Conservation (phyloP, 2,888 invertebrate species). For the Ormyrus pomaceus region DNA sequence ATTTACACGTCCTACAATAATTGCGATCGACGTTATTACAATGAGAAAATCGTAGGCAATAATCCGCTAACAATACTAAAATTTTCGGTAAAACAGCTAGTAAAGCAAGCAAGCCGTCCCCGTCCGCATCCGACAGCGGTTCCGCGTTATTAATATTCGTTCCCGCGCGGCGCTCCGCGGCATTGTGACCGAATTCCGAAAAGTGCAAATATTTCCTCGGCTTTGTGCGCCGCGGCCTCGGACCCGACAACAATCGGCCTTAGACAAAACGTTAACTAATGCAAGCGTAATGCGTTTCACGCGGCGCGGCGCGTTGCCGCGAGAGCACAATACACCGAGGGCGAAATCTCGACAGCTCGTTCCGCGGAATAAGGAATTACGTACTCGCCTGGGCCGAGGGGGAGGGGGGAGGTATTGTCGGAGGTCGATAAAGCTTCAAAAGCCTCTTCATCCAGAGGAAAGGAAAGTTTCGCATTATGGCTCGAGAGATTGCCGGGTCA, state of each 20-base stretch:
- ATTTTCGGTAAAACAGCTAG: no score
- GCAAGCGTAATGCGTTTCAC: slow-evolving; percentile 13
- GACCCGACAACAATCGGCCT: slow-evolving; percentile 16
- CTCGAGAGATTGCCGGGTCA: slow-evolving; percentile 26
- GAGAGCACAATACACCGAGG: background rate
- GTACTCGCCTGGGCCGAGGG: background rate
- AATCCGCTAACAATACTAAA: no score
- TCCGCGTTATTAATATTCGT: no score
- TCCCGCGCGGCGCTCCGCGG: no score
- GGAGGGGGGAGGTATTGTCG: slow-evolving; percentile 34
- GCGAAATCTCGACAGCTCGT: slow-evolving; percentile 19
- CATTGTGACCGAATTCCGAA: background rate
- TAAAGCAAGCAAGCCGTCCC: no score
- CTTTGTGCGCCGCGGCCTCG: background rate
- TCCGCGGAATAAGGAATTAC: slow-evolving; percentile 42
- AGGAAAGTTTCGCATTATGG: slow-evolving; percentile 50
- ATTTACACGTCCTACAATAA: no score
- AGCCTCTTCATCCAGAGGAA: slow-evolving; percentile 46
- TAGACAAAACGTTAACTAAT: slow-evolving; percentile 28
- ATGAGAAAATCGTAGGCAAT: no score
- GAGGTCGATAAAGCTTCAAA: slow-evolving; percentile 47
- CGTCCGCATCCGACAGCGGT: no score
- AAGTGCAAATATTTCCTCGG: slow-evolving; percentile 6
- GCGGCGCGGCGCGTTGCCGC: background rate
- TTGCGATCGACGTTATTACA: no score